Evolutionary conservation across 2,113 vertebrate genomes (phyloP).

Genomic region (Sialia sialis): DNA sequence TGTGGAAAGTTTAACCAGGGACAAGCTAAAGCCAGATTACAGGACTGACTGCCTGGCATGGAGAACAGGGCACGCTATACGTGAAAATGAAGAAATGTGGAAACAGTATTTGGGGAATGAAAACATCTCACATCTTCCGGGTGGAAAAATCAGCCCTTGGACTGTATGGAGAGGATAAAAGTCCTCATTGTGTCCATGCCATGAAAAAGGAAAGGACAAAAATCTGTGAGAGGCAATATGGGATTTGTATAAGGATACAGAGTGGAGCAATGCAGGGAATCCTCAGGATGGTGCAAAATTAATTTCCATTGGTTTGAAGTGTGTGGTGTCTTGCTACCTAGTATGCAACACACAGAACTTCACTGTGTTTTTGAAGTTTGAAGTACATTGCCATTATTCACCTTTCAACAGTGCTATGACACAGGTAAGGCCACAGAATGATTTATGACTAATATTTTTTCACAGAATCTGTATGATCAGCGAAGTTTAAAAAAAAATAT

Average conservation of each 20-base stretch:
- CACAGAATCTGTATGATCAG: neutral
- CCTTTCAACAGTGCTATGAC: neutral
- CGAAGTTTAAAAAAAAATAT: neutral
- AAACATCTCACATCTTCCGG: neutral
- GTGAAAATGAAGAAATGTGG: neutral
- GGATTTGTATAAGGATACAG: neutral
- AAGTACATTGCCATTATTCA: neutral
- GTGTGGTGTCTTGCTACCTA: neutral
- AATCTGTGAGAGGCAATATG: neutral
- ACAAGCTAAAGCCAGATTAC: neutral
- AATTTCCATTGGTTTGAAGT: neutral
- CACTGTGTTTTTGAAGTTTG: neutral
- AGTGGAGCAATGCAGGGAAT: neutral
- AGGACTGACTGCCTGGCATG: neutral
- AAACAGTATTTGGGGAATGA: neutral
- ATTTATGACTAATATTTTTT: neutral
- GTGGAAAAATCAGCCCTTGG: neutral
- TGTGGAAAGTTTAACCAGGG: neutral
- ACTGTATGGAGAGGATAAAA: neutral
- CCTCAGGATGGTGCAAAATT: neutral
- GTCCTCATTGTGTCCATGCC: neutral
- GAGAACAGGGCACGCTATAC: neutral
- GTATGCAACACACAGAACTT: neutral
- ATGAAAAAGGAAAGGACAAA: neutral
- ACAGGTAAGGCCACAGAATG: neutral